phyloP scores from a whole-genome alignment of 2,888 invertebrate genomes.

The Anticlea derivata region DNA sequence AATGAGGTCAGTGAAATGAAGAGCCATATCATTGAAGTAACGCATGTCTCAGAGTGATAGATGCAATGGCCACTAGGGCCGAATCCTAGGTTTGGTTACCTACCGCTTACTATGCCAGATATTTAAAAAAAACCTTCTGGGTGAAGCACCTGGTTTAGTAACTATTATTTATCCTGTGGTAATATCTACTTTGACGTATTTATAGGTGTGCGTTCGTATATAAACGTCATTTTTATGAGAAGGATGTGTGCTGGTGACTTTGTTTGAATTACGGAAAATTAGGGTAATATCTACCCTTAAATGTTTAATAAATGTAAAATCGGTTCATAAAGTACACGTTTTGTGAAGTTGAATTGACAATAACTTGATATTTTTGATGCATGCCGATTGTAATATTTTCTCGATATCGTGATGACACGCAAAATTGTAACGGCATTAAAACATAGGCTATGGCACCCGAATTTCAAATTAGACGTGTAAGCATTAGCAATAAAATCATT shows the following conservation, averaged over 20 bases:
- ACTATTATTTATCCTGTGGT: background rate
- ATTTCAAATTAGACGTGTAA: constrained; percentile 18
- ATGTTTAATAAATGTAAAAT: constrained; percentile 12
- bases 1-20: no score
- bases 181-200: constrained; percentile 39
- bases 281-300: constrained; percentile 17
- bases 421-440: constrained; percentile 2
- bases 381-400: background rate
- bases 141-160: background rate
- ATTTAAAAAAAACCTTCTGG: no score
- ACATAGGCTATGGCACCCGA: constrained; percentile 11
- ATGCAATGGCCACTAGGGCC: no score
- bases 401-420: constrained; percentile 3
- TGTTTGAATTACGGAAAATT: constrained; percentile 30
- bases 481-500: constrained; percentile 23
- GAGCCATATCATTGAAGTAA: no score
- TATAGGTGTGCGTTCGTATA: constrained; percentile 25
- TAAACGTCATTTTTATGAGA: constrained; percentile 30
- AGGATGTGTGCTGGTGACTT: constrained; percentile 28
- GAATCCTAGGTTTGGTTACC: no score
- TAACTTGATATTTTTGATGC: background rate
- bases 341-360: constrained; percentile 18
- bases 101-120: no score
- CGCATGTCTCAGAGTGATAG: no score
- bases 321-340: constrained; percentile 21